Percentiles rank a stretch among this genome's conserved stretches.
Evolutionary conservation across 2,888 invertebrate species (phyloP).

Genomic region (Campaea margaritaria): DNA sequence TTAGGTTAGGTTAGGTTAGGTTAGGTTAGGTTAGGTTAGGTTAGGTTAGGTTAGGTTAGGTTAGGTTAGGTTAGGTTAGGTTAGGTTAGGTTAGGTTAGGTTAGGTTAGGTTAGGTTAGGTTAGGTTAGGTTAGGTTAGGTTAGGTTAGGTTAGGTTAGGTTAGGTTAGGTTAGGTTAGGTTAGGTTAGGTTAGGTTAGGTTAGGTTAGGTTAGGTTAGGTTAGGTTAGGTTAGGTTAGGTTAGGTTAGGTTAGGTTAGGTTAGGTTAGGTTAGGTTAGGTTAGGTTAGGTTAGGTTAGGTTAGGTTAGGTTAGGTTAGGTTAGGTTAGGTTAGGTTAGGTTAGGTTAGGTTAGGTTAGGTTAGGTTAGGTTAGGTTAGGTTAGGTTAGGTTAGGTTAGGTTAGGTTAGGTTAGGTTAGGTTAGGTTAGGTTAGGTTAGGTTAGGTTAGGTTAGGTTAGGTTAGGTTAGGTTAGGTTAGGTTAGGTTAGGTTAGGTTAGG

Average conservation of each 20-base stretch:
- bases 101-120: conserved; percentile 17
- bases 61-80: conserved; percentile 26
- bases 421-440: conserved; percentile 21
- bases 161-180: conserved; percentile 10
- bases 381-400: conserved; percentile 22
- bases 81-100: conserved; percentile 24
- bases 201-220: conserved; percentile 16
- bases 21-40: conserved; percentile 25
- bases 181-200: conserved; percentile 15
- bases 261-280: conserved; percentile 20
- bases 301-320: conserved; percentile 20
- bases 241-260: conserved; percentile 20
- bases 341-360: conserved; percentile 21
- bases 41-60: conserved; percentile 28
- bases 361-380: conserved; percentile 17
- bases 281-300: conserved; percentile 16
- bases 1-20: conserved; percentile 18
- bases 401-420: conserved; percentile 21
- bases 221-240: conserved; percentile 26
- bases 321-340: conserved; percentile 24
- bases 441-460: conserved; percentile 21
- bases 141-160: conserved; percentile 19
- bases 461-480: conserved; percentile 21
- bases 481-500: conserved; percentile 20
- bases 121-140: conserved; percentile 16